Conservation (phyloP, 1,140 invertebrate genomes). For the Papilio glaucus region DNA sequence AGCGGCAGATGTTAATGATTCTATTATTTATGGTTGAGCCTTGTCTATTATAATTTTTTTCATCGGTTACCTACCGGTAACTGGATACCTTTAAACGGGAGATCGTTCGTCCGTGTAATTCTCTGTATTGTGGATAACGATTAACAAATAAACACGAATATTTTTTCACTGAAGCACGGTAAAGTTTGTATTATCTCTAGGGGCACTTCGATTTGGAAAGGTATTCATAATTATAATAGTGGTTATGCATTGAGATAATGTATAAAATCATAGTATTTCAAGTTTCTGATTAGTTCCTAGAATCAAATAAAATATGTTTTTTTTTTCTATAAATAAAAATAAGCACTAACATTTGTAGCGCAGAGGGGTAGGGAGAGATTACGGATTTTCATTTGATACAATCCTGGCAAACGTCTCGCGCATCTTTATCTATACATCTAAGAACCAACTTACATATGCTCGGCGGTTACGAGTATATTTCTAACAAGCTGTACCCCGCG, state of each 20-base stretch:
- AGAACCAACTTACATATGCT: too few species aligned
- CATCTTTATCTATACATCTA: too few species aligned
- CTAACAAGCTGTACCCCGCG: too few species aligned
- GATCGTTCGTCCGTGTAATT: conserved; percentile 81
- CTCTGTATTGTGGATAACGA: conserved; percentile 55
- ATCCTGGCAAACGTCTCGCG: too few species aligned
- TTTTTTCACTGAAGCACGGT: conserved; percentile 21
- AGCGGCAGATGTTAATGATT: conserved; percentile 80
- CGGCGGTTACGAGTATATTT: too few species aligned
- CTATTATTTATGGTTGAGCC: conserved; percentile 76
- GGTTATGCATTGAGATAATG: not conserved
- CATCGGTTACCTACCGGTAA: conserved; percentile 55
- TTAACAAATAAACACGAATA: conserved; percentile 48
- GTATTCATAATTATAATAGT: not conserved
- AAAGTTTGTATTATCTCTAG: conserved; percentile 27
- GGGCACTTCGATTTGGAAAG: not conserved
- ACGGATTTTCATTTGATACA: too few species aligned
- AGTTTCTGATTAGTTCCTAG: too few species aligned
- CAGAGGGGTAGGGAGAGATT: too few species aligned
- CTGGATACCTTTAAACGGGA: conserved; percentile 51
- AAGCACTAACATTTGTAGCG: too few species aligned
- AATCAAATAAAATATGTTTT: too few species aligned
- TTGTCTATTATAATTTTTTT: conserved; percentile 66
- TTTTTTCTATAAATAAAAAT: too few species aligned
- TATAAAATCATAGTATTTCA: too few species aligned